Percentiles rank a stretch among this genome's conserved stretches.
phyloP scores from a whole-genome alignment of 2,113 vertebrate genomes.

The Arenaria interpres region DNA sequence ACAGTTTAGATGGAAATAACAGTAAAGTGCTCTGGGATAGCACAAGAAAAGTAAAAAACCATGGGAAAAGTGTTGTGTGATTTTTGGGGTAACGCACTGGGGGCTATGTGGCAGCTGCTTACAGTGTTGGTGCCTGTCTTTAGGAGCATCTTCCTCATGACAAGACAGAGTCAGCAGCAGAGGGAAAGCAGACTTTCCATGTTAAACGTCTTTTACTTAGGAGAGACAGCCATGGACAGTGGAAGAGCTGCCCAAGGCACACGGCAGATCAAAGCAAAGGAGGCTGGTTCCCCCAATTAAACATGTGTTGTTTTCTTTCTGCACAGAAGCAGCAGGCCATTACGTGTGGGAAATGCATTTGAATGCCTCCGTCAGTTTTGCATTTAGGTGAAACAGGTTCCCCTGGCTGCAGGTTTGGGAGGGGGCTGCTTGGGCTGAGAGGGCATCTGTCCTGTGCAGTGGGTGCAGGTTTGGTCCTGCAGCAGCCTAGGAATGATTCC shows the following conservation, averaged over 20 bases:
- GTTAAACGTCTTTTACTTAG: background rate
- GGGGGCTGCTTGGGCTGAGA: background rate
- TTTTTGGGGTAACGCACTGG: background rate
- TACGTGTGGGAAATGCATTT: background rate
- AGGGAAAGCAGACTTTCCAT: background rate
- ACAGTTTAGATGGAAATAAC: background rate
- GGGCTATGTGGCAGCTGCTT: background rate
- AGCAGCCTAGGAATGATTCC: rapidly evolving
- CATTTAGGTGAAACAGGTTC: background rate
- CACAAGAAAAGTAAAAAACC: background rate
- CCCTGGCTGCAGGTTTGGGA: background rate
- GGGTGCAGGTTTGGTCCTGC: background rate
- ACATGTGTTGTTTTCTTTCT: background rate
- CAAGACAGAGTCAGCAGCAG: background rate
- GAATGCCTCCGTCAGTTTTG: background rate
- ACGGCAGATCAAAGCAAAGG: rapidly evolving
- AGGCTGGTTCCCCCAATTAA: background rate
- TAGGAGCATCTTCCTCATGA: background rate
- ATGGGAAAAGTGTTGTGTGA: rapidly evolving
- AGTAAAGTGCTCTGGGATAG: background rate
- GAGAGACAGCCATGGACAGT: background rate
- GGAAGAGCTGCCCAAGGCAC: background rate
- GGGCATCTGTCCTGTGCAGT: rapidly evolving
- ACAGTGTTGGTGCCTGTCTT: background rate
- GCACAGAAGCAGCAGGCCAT: rapidly evolving